These are phyloP conservation scores for Anguilla obscura DNA, from an alignment of 2,797 vertebrate genomes.

Conservation along the genomic window DNA sequence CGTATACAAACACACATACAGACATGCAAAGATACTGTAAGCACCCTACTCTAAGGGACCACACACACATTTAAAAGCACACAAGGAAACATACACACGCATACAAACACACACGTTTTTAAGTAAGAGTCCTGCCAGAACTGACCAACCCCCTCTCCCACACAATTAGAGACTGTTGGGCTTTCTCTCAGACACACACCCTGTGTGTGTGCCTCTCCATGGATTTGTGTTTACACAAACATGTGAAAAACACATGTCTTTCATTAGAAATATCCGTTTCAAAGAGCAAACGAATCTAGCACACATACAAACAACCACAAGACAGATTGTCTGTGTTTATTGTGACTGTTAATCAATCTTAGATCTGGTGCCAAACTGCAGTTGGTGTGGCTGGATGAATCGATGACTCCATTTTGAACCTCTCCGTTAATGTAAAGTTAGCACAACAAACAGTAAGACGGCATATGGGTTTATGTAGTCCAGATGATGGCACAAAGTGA, in stretches of 20 bases:
- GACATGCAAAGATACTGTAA: background rate
- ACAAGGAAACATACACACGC: background rate
- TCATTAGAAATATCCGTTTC: background rate
- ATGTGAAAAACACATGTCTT: background rate
- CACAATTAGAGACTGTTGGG: background rate
- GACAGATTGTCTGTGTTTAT: background rate
- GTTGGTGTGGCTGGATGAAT: background rate
- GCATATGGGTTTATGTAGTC: background rate
- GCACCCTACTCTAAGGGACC: too few relatives aligned
- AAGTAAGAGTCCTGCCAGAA: background rate
- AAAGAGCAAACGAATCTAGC: background rate
- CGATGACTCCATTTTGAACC: background rate
- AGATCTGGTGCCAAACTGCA: background rate
- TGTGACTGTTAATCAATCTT: background rate
- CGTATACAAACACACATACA: background rate
- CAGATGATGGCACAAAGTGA: background rate
- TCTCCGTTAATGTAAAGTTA: background rate
- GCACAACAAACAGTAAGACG: background rate
- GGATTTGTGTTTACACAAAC: background rate
- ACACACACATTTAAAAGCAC: too few relatives aligned
- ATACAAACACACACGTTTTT: background rate
- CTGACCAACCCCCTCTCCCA: background rate
- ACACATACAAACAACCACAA: background rate
- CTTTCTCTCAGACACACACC: background rate
- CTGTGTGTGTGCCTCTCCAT: background rate